Evolutionary conservation across 2,797 vertebrate species (phyloP).

Genomic region (Silurus lanzhouensis): DNA sequence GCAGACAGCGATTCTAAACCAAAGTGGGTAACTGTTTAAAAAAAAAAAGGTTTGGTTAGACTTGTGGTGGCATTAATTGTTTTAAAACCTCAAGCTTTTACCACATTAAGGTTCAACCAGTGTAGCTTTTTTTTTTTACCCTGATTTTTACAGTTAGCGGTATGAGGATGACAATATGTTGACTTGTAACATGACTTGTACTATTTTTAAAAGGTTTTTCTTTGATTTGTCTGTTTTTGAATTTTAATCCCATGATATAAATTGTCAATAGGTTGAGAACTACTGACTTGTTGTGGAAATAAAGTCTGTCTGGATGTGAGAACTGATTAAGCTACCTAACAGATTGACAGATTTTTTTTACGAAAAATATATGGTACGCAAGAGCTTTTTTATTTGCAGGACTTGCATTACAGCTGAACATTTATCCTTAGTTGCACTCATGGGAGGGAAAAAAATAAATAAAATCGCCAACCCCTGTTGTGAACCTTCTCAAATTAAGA

Average conservation of each 20-base stretch:
- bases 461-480: not conserved
- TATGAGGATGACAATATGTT: not conserved
- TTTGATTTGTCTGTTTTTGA: not conserved
- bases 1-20: not conserved
- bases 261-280: not conserved
- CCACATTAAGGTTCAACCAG: not conserved
- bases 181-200: too few relatives aligned
- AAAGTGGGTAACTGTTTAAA: not conserved
- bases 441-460: too few relatives aligned
- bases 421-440: too few relatives aligned
- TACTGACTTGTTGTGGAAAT: not conserved
- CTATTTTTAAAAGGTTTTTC: not conserved
- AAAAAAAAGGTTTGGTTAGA: not conserved
- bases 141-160: not conserved
- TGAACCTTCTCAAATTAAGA: not conserved
- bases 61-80: not conserved
- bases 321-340: not conserved
- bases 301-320: not conserved
- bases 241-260: not conserved
- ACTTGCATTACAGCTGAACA: too few relatives aligned
- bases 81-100: not conserved
- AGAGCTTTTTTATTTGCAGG: too few relatives aligned
- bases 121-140: not conserved
- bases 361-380: too few relatives aligned
- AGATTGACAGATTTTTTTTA: too few relatives aligned